These are phyloP conservation scores for Bujurquina vittata DNA, from an alignment of 2,113 vertebrate species.

Conservation along the genomic window DNA sequence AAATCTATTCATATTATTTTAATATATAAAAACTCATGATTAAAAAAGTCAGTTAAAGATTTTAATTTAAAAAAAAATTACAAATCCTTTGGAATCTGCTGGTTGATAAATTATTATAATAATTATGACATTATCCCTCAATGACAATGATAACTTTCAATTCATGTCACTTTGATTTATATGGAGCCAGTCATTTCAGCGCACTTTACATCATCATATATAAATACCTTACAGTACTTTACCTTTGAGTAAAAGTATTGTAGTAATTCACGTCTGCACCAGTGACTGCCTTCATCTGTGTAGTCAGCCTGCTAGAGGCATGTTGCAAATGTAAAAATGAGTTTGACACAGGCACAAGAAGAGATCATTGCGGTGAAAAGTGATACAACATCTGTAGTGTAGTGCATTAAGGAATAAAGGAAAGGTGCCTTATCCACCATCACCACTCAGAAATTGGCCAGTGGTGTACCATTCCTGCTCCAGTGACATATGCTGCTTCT, in stretches of 20 bases:
- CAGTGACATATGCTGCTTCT: not conserved
- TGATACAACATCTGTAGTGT: not conserved
- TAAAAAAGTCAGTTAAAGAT: too few relatives aligned
- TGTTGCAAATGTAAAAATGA: not conserved
- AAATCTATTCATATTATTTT: not conserved
- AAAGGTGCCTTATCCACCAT: not conserved
- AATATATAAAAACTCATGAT: not conserved
- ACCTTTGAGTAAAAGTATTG: not conserved
- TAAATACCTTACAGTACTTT: accelerated
- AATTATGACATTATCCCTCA: not conserved
- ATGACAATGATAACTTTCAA: not conserved
- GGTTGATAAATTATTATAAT: not conserved
- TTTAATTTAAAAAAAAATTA: too few relatives aligned
- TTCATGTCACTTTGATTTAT: not conserved
- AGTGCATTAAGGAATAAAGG: conserved; percentile 4
- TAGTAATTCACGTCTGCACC: not conserved
- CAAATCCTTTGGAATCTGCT: not conserved
- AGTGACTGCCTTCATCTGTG: not conserved
- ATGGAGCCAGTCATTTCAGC: not conserved
- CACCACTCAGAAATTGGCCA: not conserved
- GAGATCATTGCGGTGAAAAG: too few relatives aligned
- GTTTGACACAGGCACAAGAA: not conserved
- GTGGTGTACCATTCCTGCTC: not conserved
- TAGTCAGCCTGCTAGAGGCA: not conserved
- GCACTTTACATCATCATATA: not conserved